Conservation (phyloP, 2,888 invertebrate species). For the Tachina grossa region DNA sequence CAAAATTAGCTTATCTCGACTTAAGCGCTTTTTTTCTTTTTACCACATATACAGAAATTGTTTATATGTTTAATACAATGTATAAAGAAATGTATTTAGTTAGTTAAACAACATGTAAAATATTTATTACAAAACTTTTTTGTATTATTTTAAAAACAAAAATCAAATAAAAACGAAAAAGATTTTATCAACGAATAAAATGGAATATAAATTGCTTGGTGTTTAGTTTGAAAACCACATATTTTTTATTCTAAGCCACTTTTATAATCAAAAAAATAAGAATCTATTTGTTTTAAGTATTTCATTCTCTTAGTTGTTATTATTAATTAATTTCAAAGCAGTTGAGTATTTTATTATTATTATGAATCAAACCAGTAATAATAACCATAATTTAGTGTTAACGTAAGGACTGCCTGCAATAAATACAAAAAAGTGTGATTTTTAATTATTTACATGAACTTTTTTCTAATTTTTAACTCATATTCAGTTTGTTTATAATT, state of each 20-base stretch:
- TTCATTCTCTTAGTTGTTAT: slow-evolving; percentile 56
- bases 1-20: no score
- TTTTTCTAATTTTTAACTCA: slow-evolving; percentile 34
- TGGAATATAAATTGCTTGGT: slow-evolving; percentile 40
- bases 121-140: slow-evolving; percentile 38
- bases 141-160: slow-evolving; percentile 21
- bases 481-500: slow-evolving; percentile 28
- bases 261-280: slow-evolving; percentile 62
- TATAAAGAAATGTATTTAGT: slow-evolving; percentile 64
- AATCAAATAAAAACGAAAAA: slow-evolving; percentile 9
- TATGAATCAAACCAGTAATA: slow-evolving; percentile 42
- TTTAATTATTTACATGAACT: slow-evolving; percentile 46
- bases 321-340: slow-evolving; percentile 56
- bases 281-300: slow-evolving; percentile 63
- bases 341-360: slow-evolving; percentile 57
- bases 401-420: slow-evolving; percentile 70
- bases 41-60: not conserved
- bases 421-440: slow-evolving; percentile 64
- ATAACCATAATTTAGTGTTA: slow-evolving; percentile 53
- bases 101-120: slow-evolving; percentile 54
- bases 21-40: not conserved
- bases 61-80: slow-evolving; percentile 9
- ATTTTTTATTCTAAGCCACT: slow-evolving; percentile 52
- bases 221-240: slow-evolving; percentile 45
- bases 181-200: slow-evolving; percentile 65